Base-by-base conservation (phyloP, 1,140 invertebrate genomes). In the Megathymus violae region DNA sequence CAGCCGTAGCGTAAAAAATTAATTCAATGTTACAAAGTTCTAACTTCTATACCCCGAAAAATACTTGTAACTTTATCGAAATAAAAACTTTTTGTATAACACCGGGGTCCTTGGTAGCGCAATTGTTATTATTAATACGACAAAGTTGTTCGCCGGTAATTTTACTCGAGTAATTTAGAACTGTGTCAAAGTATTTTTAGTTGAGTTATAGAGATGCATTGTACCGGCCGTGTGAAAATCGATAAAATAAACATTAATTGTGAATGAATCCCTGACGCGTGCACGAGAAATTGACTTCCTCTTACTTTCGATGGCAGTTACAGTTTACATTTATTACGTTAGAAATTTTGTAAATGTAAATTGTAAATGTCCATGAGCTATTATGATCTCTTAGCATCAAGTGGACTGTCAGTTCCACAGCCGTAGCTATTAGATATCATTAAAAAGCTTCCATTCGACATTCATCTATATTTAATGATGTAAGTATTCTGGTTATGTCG, bases 231-330 rank as follows among this genome's bases (percentile, higher is more conserved):
- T 90, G 88, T 86, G 88, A 90, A 90, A 90, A 90, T 90, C 88
- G 74, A 89, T 90, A 88, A 79, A 88, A 90, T 88, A 90, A 88
- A 90, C 78, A 88, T 86, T 89, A 80, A 86, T 76, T 73, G 74
- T 75, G 69, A 66, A 73, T 64, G 69, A 77, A 69, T 75, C 69
- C 67, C 73, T 34, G 67, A 51, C 62, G 27, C 65, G 47, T 69
- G 62, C n/a, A n/a, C 68, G 43, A 64, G 56, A 51, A 70, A 80
- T 67, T 71, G 69, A 64, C 62, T 75, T 67, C 61, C 52, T 64
- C 34, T 71, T 54, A 11, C 40, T 19, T n/a, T 9, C 43, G 40
- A 9, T 25, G 10, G 52, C 22, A 44, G 40, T 44, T 58, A 10
- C 15, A 4, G n/a, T 1, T 31, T 44, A 62, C 25, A 52, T 52